These are phyloP conservation scores for Naso thynnoides DNA, from an alignment of 2,797 vertebrate genomes.

Conservation along the genomic window DNA sequence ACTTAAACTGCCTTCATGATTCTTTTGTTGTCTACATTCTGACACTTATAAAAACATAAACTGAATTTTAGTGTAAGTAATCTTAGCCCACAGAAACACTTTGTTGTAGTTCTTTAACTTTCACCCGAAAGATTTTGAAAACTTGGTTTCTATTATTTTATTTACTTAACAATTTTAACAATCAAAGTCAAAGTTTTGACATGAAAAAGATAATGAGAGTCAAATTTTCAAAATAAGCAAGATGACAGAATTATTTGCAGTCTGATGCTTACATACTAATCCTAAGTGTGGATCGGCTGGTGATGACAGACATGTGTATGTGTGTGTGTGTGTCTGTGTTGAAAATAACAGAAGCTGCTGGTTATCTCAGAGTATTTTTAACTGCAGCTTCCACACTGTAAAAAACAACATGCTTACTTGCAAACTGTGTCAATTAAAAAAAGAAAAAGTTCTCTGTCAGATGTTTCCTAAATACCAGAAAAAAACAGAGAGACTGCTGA, in stretches of 20 bases:
- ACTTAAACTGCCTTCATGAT: too few relatives aligned
- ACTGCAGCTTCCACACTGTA: slow-evolving; percentile 6
- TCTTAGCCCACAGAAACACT: neutral
- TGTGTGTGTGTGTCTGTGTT: neutral
- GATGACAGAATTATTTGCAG: neutral
- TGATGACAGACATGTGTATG: neutral
- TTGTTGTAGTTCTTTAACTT: neutral
- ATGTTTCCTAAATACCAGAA: neutral
- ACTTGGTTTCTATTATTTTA: too few relatives aligned
- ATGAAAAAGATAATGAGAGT: too few relatives aligned
- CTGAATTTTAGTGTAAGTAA: too few relatives aligned
- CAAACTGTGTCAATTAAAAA: too few relatives aligned
- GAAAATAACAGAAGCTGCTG: slow-evolving; percentile 32
- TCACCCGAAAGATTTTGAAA: neutral
- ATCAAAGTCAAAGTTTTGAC: too few relatives aligned
- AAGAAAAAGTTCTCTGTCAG: neutral
- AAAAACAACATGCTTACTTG: neutral
- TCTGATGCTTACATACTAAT: slow-evolving; percentile 1
- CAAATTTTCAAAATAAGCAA: too few relatives aligned
- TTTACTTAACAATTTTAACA: too few relatives aligned
- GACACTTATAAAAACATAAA: neutral
- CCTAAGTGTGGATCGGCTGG: neutral
- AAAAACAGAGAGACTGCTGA: neutral
- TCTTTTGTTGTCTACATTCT: neutral
- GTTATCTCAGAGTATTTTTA: slow-evolving; percentile 57